Base-by-base conservation (phyloP, 2,113 vertebrate genomes). In the Haliaeetus leucogaster region DNA sequence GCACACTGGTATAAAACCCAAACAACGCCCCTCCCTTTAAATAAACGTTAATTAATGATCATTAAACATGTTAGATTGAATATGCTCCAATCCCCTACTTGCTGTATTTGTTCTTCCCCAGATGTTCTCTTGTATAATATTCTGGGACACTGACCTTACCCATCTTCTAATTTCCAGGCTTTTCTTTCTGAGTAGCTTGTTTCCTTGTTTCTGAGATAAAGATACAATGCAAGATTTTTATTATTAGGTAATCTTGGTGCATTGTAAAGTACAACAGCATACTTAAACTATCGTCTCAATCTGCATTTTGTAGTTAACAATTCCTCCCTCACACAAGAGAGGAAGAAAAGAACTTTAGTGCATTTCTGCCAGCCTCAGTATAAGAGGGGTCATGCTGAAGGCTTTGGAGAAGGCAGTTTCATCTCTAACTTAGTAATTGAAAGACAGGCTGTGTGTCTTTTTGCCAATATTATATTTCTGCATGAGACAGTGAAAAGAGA, bases 381-480 rank as follows among this genome's bases (percentile, higher is more conserved):
- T 79, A 81, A 95, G 82, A 91, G 36, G 10, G 70, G 70, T 89
- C 91, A 68, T 80, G 86, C 79, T 92, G 72, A 79, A 93, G 27
- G 56, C 79, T 95, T 95, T 94, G 86, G 95, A 91, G 43, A 94
- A 93, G 52, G 58, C 66, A 90, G 77, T 89, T 96, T 96, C 77
- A 95, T 95, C 89, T 96, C 84, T 79, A 79, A 86, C 71, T 84
- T 71, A 53, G 83, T 92, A 95, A 96, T 82, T 95, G 95, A 93
- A 96, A 96, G 91, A 68, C 27, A 4, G 10, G 12, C 61, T 58
- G 72, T 92, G 38, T 58, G 38, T 61, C 92, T 82, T 94, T 93
- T 84, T 87, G 40, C 68, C 48, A 65, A 7, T 78, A 47, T 77
- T 77, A 48, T 68, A 67, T 92, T 95, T 92, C 92, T 68, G 27